Evolutionary conservation across 2,888 invertebrate species (phyloP).

Genomic region (Pseudococcus longispinus): DNA sequence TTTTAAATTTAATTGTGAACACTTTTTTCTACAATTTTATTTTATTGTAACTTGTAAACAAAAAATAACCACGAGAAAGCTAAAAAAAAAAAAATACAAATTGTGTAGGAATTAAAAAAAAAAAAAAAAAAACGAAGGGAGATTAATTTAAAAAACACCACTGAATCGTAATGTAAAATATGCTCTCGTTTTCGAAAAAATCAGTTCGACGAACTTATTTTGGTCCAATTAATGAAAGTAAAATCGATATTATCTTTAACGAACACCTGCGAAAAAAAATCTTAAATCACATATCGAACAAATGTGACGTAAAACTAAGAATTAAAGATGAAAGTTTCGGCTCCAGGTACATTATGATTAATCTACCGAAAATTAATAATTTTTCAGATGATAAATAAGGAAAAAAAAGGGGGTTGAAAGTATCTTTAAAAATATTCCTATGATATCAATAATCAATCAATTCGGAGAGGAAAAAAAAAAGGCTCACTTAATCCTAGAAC

Average conservation of each 20-base stretch:
- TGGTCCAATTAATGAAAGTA: background rate
- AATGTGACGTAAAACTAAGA: background rate
- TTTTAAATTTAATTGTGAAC: constrained; percentile 18
- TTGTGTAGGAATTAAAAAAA: background rate
- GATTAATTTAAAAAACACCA: background rate
- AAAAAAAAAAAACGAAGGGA: background rate
- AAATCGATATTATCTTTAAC: background rate
- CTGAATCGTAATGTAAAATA: background rate
- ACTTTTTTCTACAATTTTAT: background rate
- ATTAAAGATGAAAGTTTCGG: background rate
- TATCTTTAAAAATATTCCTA: background rate
- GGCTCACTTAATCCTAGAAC: background rate
- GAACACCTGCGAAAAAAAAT: background rate
- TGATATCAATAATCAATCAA: background rate
- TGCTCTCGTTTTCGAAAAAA: background rate
- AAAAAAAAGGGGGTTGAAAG: background rate
- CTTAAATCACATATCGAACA: background rate
- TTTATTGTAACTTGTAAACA: background rate
- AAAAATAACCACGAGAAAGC: background rate
- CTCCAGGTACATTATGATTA: background rate
- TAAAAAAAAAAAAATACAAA: background rate
- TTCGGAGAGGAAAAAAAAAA: background rate
- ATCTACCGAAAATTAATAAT: too few relatives aligned
- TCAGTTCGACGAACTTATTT: background rate
- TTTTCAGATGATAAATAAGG: too few relatives aligned